Percentiles rank a stretch among this genome's conserved stretches.
Evolutionary conservation across 1,140 invertebrate genomes (phyloP).

Genomic region (Harpegnathos saltator): DNA sequence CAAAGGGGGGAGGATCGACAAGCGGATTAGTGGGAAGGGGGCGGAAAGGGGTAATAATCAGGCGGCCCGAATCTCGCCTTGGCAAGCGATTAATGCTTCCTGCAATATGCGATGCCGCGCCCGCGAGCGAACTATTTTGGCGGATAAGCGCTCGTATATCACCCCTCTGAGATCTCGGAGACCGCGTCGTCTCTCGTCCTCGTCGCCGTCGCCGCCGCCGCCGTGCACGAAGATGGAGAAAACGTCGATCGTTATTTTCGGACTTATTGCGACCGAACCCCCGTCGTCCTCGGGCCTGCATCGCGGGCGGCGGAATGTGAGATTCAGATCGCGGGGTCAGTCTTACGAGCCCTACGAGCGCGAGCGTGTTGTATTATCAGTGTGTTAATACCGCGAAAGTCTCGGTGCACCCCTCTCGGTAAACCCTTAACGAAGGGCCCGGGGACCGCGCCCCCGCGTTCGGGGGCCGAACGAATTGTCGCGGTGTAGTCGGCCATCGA

Average conservation of each 20-base stretch:
- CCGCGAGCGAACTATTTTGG: slow-evolving; percentile 78
- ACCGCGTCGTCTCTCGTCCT: slow-evolving; percentile 64
- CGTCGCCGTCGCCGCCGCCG: slow-evolving; percentile 61
- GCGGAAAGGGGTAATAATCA: slow-evolving; percentile 67
- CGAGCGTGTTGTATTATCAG: slow-evolving; percentile 20
- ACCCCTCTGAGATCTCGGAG: slow-evolving; percentile 61
- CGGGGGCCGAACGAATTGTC: too few relatives aligned
- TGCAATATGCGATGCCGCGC: slow-evolving; percentile 40
- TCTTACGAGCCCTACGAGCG: slow-evolving; percentile 58
- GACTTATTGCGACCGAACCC: slow-evolving; percentile 78
- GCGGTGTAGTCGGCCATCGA: too few relatives aligned
- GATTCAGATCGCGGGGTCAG: slow-evolving; percentile 54
- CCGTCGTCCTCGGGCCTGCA: slow-evolving; percentile 12
- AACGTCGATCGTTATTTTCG: slow-evolving; percentile 83
- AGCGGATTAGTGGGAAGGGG: too few relatives aligned
- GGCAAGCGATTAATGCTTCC: slow-evolving; percentile 80
- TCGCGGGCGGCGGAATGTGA: slow-evolving; percentile 3
- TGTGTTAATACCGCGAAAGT: slow-evolving; percentile 18
- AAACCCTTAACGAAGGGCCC: background rate
- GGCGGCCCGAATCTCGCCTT: slow-evolving; percentile 66
- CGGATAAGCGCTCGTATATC: slow-evolving; percentile 79
- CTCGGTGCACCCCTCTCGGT: background rate
- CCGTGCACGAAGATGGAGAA: slow-evolving; percentile 76
- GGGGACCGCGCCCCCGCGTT: too few relatives aligned
- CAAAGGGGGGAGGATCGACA: background rate